Evolutionary conservation across 2,888 invertebrate species (phyloP), one percentile per base, ranked within the genome.

Genomic region (Bimastos eiseni): DNA sequence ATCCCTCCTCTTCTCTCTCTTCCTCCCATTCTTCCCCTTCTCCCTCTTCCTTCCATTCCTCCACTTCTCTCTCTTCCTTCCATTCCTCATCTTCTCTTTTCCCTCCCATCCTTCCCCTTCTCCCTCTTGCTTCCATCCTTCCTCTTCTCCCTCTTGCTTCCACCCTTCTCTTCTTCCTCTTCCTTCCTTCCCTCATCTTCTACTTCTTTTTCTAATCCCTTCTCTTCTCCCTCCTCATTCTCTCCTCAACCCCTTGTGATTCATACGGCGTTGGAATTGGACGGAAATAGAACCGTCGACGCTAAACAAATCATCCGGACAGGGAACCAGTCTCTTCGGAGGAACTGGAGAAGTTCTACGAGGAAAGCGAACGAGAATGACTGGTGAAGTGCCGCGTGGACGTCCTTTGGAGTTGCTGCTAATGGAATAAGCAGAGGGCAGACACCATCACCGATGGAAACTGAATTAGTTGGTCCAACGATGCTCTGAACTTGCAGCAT

Each of bases 381-480:
- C 70, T n/a, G 70, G 17, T 70, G 30, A 11, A 70, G 70, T 70
- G 17, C 70, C 6, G 17, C 17, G 44, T 6, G 2, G 49, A 21
- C 8, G 70, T 70, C 70, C 70, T 70, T 49, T 70, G 70, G 70
- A 70, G 8, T 70, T n/a, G 70, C 30, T 70, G 30, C 70, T n/a
- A 70, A 70, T n/a, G 70, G n/a, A 70, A 70, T 49, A 49, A 6
- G 15, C 44, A 44, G 24, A 49, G 30, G 70, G 70, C 70, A 70
- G 70, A 70, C 70, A 49, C 49, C n/a, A 70, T n/a, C 30, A 30
- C 70, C 70, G n/a, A 2, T n/a, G n/a, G 70, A 70, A 70, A 70
- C 70, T n/a, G 70, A 70, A 70, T 70, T n/a, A 70, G 70, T n/a
- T 70, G 70, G 70, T n/a, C 70, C 70, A n/a, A n/a, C n/a, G 70